phyloP scores from a whole-genome alignment of 2,113 vertebrate species.

The Murina feae region DNA sequence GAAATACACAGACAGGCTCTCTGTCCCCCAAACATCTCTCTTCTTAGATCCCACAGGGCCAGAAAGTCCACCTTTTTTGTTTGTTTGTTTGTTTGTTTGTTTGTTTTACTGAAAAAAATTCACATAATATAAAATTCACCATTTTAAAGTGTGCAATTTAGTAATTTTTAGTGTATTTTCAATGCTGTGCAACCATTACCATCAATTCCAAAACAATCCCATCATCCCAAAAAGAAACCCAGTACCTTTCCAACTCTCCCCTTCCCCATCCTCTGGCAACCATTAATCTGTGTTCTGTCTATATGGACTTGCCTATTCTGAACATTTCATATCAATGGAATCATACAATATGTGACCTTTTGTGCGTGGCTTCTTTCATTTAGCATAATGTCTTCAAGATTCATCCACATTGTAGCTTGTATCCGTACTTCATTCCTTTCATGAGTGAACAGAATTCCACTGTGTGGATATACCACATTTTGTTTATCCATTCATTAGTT shows the following conservation, averaged over 20 bases:
- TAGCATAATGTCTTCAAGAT: background rate
- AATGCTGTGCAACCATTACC: background rate
- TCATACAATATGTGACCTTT: background rate
- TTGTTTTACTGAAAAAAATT: background rate
- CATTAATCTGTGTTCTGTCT: background rate
- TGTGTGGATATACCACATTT: background rate
- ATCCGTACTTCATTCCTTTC: background rate
- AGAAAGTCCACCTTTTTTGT: background rate
- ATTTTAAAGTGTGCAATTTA: background rate
- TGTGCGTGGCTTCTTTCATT: background rate
- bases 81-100: background rate
- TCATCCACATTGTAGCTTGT: rapidly evolving
- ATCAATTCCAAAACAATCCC: background rate
- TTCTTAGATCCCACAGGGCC: background rate
- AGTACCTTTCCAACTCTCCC: background rate
- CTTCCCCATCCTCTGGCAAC: background rate
- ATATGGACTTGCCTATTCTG: background rate
- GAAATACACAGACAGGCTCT: background rate
- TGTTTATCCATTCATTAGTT: background rate
- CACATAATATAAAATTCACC: background rate
- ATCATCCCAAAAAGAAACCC: background rate
- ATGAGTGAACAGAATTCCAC: background rate
- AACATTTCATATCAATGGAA: background rate
- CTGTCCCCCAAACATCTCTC: background rate
- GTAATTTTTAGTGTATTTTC: background rate